Evolutionary conservation across 2,797 vertebrate genomes (phyloP), one percentile per base, ranked within the genome.

Genomic region (Arnoldichthys spilopterus): DNA sequence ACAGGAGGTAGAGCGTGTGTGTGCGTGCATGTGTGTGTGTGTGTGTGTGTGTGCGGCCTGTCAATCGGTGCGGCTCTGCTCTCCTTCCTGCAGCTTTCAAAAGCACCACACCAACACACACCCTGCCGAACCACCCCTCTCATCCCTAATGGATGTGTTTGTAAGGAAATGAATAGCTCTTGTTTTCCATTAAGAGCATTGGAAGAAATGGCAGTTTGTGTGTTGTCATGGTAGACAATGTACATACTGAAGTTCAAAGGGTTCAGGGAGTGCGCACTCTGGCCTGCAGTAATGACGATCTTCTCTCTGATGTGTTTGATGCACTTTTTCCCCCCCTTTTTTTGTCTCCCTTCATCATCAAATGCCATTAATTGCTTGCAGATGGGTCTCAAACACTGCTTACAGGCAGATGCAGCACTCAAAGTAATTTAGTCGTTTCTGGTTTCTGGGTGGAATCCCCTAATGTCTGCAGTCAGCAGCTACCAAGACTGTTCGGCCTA

Each of bases 151-250:
- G 77, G 84, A 83, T 58, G 43, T 77, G 79, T 78, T 83, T 71
- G 78, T 78, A 51, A 81, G 82, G 74, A 82, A 82, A 82, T 82
- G 61, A 84, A 80, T 72, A 80, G 82, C 82, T 83, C 74, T 85
- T 82, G 70, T 77, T 83, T 85, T 82, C 82, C 74, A 84, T 85
- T 84, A 75, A 83, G 74, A 75, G 74, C 81, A 78, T 74, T 66
- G 69, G 53, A 83, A 76, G 70, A 83, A 85, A 77, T 76, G 81
- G 76, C 56, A 59, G 72, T 83, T 83, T 81, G 78, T 64, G 76
- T 34, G 47, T 71, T 61, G 72, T 66, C 76, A 64, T 72, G 61
- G 69, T 63, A 70, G 79, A 83, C 82, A 78, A 72, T 74, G 40
- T 82, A 45, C 58, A 68, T 72, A 81, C 68, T 43, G 81, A 80